phyloP scores from a whole-genome alignment of 1,140 invertebrate species.

The Drosophila suzukii region DNA sequence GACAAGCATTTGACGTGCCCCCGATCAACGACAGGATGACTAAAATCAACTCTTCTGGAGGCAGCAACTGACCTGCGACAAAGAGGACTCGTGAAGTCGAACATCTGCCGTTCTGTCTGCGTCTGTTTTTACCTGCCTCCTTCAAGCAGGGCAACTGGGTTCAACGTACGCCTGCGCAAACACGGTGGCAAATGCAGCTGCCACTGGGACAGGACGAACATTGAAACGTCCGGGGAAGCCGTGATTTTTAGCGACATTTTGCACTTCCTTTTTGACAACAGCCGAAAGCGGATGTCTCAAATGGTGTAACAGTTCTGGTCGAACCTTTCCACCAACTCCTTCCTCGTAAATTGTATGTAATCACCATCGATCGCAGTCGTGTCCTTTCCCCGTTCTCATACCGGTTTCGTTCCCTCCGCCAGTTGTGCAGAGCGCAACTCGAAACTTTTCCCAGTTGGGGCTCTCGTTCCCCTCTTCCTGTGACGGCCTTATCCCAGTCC shows the following conservation, averaged over 20 bases:
- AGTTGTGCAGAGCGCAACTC: conserved; percentile 63
- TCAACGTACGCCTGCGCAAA: conserved; percentile 80
- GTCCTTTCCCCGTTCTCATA: conserved; percentile 36
- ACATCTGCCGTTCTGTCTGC: conserved; percentile 69
- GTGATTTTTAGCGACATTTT: conserved; percentile 67
- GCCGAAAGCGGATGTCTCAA: conserved; percentile 66
- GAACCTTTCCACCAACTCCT: neutral
- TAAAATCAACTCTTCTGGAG: conserved; percentile 52
- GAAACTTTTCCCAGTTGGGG: conserved; percentile 61
- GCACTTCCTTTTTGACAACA: conserved; percentile 62
- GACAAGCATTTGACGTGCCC: conserved; percentile 56
- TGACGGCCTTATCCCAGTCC: conserved; percentile 12
- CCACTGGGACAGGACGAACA: conserved; percentile 8
- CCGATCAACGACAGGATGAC: conserved; percentile 45
- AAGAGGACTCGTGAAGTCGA: conserved; percentile 47
- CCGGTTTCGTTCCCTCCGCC: conserved; percentile 56
- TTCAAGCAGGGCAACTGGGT: conserved; percentile 45
- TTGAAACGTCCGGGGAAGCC: conserved; percentile 34
- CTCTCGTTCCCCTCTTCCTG: conserved; percentile 36
- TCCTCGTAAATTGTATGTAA: conserved; percentile 59
- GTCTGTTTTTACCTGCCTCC: conserved; percentile 29
- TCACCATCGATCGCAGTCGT: conserved; percentile 46
- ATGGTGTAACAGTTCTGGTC: conserved; percentile 60
- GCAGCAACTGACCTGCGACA: conserved; percentile 78
- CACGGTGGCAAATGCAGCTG: conserved; percentile 58